A percentile compares a stretch with the other conserved stretches of the same genome.
phyloP scores from a whole-genome alignment of 35 echinoderm and acorn worm species.

The Hemicentrotus pulcherrimus region DNA sequence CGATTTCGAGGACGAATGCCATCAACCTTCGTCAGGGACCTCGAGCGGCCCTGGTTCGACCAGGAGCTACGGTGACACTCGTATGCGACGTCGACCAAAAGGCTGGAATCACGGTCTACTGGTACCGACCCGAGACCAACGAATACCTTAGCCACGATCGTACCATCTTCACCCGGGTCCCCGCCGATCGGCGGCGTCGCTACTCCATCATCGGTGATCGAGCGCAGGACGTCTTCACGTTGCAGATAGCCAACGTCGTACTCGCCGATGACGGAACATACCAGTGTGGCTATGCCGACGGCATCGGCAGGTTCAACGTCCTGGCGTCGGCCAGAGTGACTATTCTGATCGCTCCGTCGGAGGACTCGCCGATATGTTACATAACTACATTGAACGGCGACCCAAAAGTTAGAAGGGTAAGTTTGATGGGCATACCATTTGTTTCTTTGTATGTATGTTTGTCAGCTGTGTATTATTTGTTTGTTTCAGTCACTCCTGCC shows the following conservation, averaged over 20 bases:
- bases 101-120: constrained; percentile 38
- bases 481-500: neutral
- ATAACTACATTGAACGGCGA: constrained; percentile 1
- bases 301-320: constrained; percentile 33
- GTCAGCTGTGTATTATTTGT: neutral
- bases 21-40: constrained; percentile 37
- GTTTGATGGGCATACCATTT: neutral
- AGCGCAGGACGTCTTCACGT: constrained; percentile 29
- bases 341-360: constrained; percentile 27
- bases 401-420: neutral
- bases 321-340: constrained; percentile 29
- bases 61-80: constrained; percentile 1
- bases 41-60: neutral
- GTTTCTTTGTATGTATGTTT: too few species aligned
- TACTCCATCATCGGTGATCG: constrained; percentile 42
- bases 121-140: neutral
- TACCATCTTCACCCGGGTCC: neutral
- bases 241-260: constrained; percentile 13
- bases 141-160: constrained; percentile 43
- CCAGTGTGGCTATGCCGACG: constrained; percentile 39
- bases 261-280: constrained; percentile 33
- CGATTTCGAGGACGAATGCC: neutral
- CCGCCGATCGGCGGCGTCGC: constrained; percentile 8
- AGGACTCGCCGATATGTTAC: constrained; percentile 15
- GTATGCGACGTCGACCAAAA: constrained; percentile 34